Evolutionary conservation across 2,797 vertebrate species (phyloP), one percentile per base, ranked within the genome.

Genomic region (Eupleurogrammus muticus): DNA sequence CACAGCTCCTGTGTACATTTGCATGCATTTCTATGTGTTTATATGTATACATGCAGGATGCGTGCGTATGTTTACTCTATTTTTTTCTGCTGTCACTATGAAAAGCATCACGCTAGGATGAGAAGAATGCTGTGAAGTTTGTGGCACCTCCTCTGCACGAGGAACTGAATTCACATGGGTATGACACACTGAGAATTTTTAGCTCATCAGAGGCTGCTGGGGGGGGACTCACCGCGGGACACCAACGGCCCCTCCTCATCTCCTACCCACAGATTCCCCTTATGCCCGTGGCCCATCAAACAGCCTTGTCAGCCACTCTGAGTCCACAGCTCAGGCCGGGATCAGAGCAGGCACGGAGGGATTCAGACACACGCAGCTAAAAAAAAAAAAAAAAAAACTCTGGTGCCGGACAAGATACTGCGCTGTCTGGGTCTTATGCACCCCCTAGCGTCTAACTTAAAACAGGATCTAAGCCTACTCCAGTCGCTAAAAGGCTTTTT

Each of bases 261-360:
- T 38, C 52, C 75, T 62, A 60, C 72, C 48, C 51, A 60, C 78
- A 70, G 66, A 89, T 68, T 84, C 79, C 61, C 75, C 48, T 60
- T 60, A 60, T 79, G 74, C 78, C 76, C 62, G 53, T 82, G 59
- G 83, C 75, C 72, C 75, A 67, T 87, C 70, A 87, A 84, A 84
- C 70, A 79, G 80, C 70, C 75, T 72, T 73, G 75, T 84, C 78
- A 82, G 81, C 75, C 68, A 67, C 79, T 70, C 56, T 73, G 87
- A 85, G 78, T 86, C 79, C 73, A 71, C 66, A 47, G 80, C 75
- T 85, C 75, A 82, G 76, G 66, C 68, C 73, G 20, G 86, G 78
- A 88, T 89, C 81, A 88, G 78, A 79, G 75, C 61, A 66, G 73
- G 49, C 73, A 68, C 13, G 65, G 69, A 81, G 72, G 77, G 74